Evolutionary conservation across 2,888 invertebrate genomes (phyloP).

Genomic region (Ceramica pisi): DNA sequence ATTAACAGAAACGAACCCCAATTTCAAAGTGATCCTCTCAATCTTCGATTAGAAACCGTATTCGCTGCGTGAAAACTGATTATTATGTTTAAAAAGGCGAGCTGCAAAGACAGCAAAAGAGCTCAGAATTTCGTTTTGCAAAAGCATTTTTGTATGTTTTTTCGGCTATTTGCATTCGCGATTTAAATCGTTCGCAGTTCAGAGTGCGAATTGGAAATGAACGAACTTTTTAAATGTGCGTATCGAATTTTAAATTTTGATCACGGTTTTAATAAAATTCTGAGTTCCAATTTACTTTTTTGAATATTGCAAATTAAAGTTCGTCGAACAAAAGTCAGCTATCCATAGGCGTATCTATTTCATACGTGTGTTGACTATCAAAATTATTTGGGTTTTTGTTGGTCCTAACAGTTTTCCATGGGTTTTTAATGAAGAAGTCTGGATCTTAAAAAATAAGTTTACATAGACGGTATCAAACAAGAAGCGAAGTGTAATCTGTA

Average conservation of each 20-base stretch:
- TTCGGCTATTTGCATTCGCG: slow-evolving; percentile 41
- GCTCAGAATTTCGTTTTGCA: slow-evolving; percentile 26
- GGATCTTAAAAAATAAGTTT: too few species aligned
- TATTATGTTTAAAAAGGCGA: slow-evolving; percentile 34
- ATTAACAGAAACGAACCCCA: background rate
- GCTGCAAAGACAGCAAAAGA: slow-evolving; percentile 14
- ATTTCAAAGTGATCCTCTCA: slow-evolving; percentile 23
- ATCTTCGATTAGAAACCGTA: slow-evolving; percentile 37
- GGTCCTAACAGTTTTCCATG: too few species aligned
- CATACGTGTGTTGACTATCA: background rate
- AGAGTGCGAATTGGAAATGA: slow-evolving; percentile 19
- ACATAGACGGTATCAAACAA: background rate
- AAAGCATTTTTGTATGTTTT: slow-evolving; percentile 44
- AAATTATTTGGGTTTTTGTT: background rate
- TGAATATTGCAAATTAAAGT: background rate
- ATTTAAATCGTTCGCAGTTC: slow-evolving; percentile 19
- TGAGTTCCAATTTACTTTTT: slow-evolving; percentile 4
- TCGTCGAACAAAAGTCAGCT: background rate
- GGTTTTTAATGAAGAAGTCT: too few species aligned
- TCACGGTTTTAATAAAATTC: slow-evolving; percentile 32
- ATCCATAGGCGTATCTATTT: background rate
- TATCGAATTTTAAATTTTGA: slow-evolving; percentile 35
- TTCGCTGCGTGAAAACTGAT: slow-evolving; percentile 35
- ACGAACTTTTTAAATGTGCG: slow-evolving; percentile 22
- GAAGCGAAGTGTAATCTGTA: background rate